These are phyloP conservation scores for Pithecia hirsuta DNA, from an alignment of 2,797 vertebrate species.

Conservation along the genomic window DNA sequence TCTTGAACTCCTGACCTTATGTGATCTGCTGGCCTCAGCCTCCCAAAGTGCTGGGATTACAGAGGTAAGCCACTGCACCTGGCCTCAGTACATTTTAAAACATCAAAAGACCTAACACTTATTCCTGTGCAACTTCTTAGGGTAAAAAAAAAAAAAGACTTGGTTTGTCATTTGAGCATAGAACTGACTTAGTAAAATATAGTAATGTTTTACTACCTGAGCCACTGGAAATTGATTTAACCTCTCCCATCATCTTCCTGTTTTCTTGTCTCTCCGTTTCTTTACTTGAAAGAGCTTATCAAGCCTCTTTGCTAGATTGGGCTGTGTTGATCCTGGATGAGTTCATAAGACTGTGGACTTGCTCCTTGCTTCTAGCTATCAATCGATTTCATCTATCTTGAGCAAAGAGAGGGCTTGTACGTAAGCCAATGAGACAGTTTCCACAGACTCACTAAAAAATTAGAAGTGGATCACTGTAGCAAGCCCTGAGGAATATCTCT, in stretches of 20 bases:
- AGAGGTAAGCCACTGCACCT: neutral
- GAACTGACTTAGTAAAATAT: neutral
- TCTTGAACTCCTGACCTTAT: neutral
- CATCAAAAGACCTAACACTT: neutral
- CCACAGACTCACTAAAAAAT: neutral
- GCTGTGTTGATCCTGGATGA: neutral
- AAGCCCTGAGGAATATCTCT: neutral
- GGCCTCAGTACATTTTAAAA: neutral
- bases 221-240: neutral
- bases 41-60: neutral
- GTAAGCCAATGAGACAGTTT: neutral
- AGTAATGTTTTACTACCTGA: neutral
- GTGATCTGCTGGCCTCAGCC: neutral
- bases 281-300: neutral
- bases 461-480: neutral
- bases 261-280: neutral
- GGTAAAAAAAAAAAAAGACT: neutral
- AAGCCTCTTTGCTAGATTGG: neutral
- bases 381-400: neutral
- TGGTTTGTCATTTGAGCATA: neutral
- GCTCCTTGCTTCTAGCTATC: neutral
- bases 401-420: neutral
- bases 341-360: neutral
- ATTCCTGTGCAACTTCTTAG: neutral
- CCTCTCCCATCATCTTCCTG: neutral